Base-by-base conservation (phyloP, 2,888 invertebrate species). In the Cyaniris semiargus region DNA sequence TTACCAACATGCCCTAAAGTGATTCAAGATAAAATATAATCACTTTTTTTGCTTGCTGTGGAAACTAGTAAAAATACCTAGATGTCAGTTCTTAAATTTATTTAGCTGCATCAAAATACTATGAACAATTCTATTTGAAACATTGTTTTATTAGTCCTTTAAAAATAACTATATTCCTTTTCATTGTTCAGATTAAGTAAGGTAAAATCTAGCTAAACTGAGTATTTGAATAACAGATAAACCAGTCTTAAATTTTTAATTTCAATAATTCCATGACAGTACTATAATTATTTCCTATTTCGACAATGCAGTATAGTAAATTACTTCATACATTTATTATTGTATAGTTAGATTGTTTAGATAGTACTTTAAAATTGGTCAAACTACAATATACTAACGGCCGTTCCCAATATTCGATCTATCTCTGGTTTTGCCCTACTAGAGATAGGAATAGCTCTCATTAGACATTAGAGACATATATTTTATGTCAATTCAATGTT, bases 11-110 rank as follows among this genome's bases (percentile, higher is more conserved):
- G 53, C 48, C 70, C 71, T 38, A 56, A 31, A 53, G 31, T 70
- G 53, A 34, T 38, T n/a, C 27, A 76, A 53, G 44, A 56, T 56
- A 38, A 72, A 72, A 72, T 15, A 44, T 48, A 13, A 38, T 72
- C 72, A 72, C 15, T 72, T 18, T 44, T 23, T 27, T 23, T 15
- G 71, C 34, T 8, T 0, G 38, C 38, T 8, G 8, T 38, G 38
- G 38, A n/a, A n/a, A n/a, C n/a, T n/a, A n/a, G n/a, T n/a, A n/a
- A n/a, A n/a, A n/a, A n/a, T n/a, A n/a, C n/a, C n/a, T n/a, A n/a
- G n/a, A n/a, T n/a, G n/a, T n/a, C n/a, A n/a, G n/a, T n/a, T n/a
- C n/a, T 21, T 18, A 58, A 58, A 15, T 8, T 58, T 58, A 58
- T 5, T 2, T 58, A 58, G 21, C 58, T 58, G 58, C 58, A 21